A percentile compares a stretch with the other conserved stretches of the same genome.
These are phyloP conservation scores for Pholis gunnellus DNA, from an alignment of 2,113 vertebrate species.

Conservation along the genomic window DNA sequence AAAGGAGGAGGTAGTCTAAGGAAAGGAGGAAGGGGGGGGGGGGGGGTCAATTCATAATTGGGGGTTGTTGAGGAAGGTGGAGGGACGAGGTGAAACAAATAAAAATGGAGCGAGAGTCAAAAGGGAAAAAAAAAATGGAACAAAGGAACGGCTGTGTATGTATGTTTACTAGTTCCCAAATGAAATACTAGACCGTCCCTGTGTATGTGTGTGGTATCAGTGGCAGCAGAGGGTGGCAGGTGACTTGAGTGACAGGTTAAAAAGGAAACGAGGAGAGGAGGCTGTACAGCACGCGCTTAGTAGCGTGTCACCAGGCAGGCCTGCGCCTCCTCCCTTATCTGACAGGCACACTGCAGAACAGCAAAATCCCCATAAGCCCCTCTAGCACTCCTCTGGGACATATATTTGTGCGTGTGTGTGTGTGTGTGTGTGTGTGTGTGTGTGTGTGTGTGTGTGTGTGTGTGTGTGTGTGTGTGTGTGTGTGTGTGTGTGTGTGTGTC, in stretches of 20 bases:
- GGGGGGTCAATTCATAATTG: not conserved
- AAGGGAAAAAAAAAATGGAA: not conserved
- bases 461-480: constrained; percentile 17
- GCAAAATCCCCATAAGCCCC: constrained; percentile 78
- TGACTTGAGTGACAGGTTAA: constrained; percentile 70
- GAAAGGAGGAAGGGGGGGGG: not conserved
- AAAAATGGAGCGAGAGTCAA: not conserved
- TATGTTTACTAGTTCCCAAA: constrained; percentile 32
- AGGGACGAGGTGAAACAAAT: not conserved
- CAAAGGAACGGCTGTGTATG: not conserved
- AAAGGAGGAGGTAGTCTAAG: not conserved
- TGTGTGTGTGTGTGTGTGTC: not conserved
- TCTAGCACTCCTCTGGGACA: constrained; percentile 69
- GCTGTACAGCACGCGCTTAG: constrained; percentile 55
- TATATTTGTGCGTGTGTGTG: constrained; percentile 29
- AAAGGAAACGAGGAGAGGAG: constrained; percentile 42
- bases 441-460: constrained; percentile 23
- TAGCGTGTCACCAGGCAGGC: constrained; percentile 67
- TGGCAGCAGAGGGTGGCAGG: constrained; percentile 62
- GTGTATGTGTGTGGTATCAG: constrained; percentile 35
- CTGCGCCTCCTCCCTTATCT: constrained; percentile 75
- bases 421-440: constrained; percentile 25
- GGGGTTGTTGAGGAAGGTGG: not conserved
- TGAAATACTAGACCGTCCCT: constrained; percentile 30
- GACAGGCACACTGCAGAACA: constrained; percentile 81